phyloP scores from a whole-genome alignment of 2,888 invertebrate genomes.

The Melikaiella ostensackeni region DNA sequence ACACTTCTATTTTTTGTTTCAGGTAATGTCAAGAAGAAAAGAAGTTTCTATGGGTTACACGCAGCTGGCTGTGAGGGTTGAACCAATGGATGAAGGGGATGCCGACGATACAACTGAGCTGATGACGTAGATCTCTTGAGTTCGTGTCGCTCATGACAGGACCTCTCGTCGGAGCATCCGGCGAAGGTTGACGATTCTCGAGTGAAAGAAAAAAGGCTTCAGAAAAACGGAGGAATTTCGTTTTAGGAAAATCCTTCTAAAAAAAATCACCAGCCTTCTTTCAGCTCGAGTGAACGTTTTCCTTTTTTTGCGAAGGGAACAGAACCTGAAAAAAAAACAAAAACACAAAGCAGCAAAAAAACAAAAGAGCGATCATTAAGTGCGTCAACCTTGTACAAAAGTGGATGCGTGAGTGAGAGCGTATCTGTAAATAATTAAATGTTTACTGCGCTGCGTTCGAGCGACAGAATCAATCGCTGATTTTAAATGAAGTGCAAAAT shows the following conservation, averaged over 20 bases:
- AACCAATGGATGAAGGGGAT: constrained; percentile 72
- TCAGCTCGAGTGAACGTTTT: constrained; percentile 21
- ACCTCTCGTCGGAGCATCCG: constrained; percentile 52
- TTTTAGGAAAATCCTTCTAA: constrained; percentile 20
- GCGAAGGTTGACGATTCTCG: constrained; percentile 45
- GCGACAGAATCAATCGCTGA: neutral
- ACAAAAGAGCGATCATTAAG: constrained; percentile 9
- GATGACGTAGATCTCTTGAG: constrained; percentile 68
- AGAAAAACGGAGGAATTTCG: constrained; percentile 18
- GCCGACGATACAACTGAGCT: constrained; percentile 72
- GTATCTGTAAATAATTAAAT: constrained; percentile 51
- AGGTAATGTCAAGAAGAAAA: constrained; percentile 71
- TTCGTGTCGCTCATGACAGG: constrained; percentile 52
- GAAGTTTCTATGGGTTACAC: constrained; percentile 72
- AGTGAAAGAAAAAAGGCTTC: neutral
- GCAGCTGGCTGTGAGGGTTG: constrained; percentile 70
- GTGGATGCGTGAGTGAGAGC: constrained; percentile 50
- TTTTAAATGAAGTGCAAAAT: neutral
- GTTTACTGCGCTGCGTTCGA: constrained; percentile 39
- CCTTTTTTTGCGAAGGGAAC: neutral
- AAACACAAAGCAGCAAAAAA: constrained; percentile 1
- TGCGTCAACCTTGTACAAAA: constrained; percentile 33
- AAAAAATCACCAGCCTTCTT: neutral
- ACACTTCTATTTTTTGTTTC: neutral
- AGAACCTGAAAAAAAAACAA: constrained; percentile 20